phyloP scores from a whole-genome alignment of 2,888 invertebrate genomes.

The Noctua comes region DNA sequence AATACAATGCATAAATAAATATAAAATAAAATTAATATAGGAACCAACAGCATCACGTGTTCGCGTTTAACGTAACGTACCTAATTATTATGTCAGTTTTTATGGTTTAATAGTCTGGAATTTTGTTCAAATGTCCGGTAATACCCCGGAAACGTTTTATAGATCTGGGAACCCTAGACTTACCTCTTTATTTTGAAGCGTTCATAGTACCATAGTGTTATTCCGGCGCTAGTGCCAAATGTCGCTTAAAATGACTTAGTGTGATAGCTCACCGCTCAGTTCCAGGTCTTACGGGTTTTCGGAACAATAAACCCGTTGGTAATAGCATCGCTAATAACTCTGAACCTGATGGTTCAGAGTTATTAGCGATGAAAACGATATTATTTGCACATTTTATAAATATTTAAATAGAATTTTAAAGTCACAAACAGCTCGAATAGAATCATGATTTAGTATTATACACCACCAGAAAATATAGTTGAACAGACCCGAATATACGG shows the following conservation, averaged over 20 bases:
- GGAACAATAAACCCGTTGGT: neutral
- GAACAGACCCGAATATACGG: neutral
- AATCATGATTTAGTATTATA: neutral
- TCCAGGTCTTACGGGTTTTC: neutral
- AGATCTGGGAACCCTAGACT: too few species aligned
- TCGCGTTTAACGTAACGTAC: neutral
- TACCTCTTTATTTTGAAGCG: constrained; percentile 34
- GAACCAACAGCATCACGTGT: too few species aligned
- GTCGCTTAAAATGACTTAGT: constrained; percentile 29
- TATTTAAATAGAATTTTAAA: constrained; percentile 10
- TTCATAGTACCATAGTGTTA: constrained; percentile 8
- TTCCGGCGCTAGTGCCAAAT: constrained; percentile 12
- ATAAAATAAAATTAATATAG: too few species aligned
- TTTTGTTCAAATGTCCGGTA: neutral
- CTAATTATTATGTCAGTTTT: too few species aligned
- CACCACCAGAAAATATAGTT: neutral
- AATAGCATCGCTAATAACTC: too few species aligned
- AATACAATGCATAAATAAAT: too few species aligned
- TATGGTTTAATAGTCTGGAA: neutral
- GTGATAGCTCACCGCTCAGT: neutral
- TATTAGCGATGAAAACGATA: constrained; percentile 11
- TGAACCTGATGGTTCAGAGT: neutral
- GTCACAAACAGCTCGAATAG: constrained; percentile 4
- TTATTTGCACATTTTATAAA: constrained; percentile 14
- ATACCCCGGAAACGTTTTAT: neutral